A percentile compares a stretch with the other conserved stretches of the same genome.
Evolutionary conservation across 2,797 vertebrate species (phyloP).

Genomic region (Tolypeutes matacus): DNA sequence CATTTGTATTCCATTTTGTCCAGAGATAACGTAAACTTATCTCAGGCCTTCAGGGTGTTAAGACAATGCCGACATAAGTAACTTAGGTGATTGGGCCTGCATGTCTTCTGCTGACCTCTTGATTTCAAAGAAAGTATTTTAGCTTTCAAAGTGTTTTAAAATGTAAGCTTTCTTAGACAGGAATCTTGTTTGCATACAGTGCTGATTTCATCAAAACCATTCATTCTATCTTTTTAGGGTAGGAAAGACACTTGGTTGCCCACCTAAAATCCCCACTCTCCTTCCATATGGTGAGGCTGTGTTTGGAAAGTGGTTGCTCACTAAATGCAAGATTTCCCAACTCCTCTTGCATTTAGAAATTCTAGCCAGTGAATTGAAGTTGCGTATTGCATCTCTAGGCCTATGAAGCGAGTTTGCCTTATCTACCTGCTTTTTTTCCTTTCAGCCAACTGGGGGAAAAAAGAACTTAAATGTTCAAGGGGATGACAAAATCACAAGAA

Average conservation of each 20-base stretch:
- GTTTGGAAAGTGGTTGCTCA: background rate
- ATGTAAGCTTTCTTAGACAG: background rate
- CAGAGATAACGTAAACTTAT: background rate
- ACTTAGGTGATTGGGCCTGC: background rate
- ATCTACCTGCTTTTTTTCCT: background rate
- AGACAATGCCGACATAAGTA: background rate
- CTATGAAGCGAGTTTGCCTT: background rate
- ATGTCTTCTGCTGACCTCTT: background rate
- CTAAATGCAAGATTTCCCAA: background rate
- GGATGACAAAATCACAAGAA: background rate
- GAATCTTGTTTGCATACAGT: background rate
- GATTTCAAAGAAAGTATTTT: background rate
- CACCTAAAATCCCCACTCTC: background rate
- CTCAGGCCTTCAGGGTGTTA: background rate
- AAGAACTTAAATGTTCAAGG: background rate
- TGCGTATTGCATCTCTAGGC: background rate
- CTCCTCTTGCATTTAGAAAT: background rate
- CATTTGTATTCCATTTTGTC: background rate
- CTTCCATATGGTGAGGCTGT: background rate
- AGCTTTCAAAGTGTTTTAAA: background rate
- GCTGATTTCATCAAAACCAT: background rate
- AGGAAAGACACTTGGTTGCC: background rate
- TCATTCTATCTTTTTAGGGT: background rate
- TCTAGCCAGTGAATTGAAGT: background rate
- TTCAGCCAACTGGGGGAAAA: background rate